phyloP scores from a whole-genome alignment of 2,797 vertebrate species.

The Rallus crepitans region DNA sequence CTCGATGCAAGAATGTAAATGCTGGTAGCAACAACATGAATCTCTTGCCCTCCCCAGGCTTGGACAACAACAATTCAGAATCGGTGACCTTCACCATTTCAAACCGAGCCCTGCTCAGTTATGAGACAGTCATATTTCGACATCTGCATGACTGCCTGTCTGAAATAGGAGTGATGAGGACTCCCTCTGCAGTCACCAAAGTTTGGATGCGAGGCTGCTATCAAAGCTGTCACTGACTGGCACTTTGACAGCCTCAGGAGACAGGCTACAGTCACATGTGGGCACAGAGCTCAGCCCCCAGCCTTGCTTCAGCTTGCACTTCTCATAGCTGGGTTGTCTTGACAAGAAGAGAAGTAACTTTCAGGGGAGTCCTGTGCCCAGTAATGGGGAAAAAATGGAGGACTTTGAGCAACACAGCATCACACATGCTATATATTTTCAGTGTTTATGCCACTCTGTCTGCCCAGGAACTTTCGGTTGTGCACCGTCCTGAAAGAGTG shows the following conservation, averaged over 20 bases:
- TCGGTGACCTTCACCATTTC: not conserved
- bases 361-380: not conserved
- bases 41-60: not conserved
- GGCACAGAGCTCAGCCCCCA: not conserved
- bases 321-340: not conserved
- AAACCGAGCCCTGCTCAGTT: not conserved
- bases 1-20: not conserved
- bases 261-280: not conserved
- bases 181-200: not conserved
- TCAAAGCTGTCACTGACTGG: not conserved
- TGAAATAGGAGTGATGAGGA: not conserved
- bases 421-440: fast-evolving
- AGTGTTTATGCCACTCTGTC: not conserved
- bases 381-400: not conserved
- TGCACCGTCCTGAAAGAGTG: not conserved
- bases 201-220: not conserved
- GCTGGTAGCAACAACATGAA: not conserved
- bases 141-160: not conserved
- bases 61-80: not conserved
- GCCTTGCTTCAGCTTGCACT: not conserved
- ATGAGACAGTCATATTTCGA: not conserved
- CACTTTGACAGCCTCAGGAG: not conserved
- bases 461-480: not conserved
- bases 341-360: not conserved
- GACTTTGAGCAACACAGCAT: not conserved